Base-by-base conservation (phyloP, 2,113 vertebrate species). In the Pipa parva region DNA sequence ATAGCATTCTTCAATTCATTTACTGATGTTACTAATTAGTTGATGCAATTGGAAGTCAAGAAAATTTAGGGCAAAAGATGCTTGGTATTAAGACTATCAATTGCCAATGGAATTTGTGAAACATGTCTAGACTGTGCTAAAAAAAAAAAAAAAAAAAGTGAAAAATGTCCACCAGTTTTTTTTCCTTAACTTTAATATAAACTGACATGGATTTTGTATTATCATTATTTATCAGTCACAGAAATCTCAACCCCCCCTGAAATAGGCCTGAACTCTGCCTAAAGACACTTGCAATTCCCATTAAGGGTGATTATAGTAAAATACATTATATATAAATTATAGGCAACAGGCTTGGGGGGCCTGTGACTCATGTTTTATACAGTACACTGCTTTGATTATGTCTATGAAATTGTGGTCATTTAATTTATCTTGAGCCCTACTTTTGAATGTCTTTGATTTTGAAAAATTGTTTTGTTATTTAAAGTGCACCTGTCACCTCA, bases 141-240 rank as follows among this genome's bases (percentile, higher is more conserved):
- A n/a, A n/a, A n/a, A n/a, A n/a, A n/a, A n/a, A n/a, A n/a, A n/a
- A n/a, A n/a, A n/a, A n/a, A 22, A 46, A 2, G 37, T 28, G 59
- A 46, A 46, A 61, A 61, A 48, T 20, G 5, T 50, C 28, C 20
- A 17, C 27, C 17, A 13, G n/a, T 9, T 20, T 49, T 46, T 63
- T 63, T 27, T 33, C 20, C 21, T 22, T 18, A 28, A 56, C 15
- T 54, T n/a, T 12, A 22, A 22, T 48, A 26, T 49, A 50, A 33
- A 49, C 45, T 50, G 27, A 31, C 20, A 51, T 8, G 31, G 48
- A 63, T 37, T 52, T 63, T 63, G n/a, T 45, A 63, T 51, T 37
- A 63, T 63, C 45, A 36, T 13, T 33, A 39, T 26, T 52, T 25
- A 52, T 63, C 48, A 52, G 22, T 63, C 31, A 37, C 18, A 51